Base-by-base conservation (phyloP, 2,113 vertebrate species). In the Gobius niger region DNA sequence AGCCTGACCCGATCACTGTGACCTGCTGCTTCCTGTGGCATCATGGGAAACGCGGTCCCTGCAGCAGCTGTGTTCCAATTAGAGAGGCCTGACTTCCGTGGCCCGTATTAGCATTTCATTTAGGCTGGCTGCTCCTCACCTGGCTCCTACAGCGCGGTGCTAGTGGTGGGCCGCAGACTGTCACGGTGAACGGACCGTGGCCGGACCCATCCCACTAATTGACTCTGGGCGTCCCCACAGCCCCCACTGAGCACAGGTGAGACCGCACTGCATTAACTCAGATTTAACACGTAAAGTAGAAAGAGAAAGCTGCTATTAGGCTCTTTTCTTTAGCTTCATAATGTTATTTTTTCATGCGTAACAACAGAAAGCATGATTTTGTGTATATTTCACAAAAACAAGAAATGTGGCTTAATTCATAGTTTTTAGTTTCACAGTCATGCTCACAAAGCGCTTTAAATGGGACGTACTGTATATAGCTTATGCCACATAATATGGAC, bases 1-100 rank as follows among this genome's bases (percentile, higher is more conserved):
- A 75, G 56, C 76, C 78, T 84, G 86, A 84, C 87, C 88, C 70
- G 81, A 87, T 90, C 77, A 47, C 78, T 7, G n/a, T 86, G 86
- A 89, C 90, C 82, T 70, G 57, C 82, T 70, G 82, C 51, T 80
- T 84, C 81, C 78, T 78, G 76, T 73, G 74, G 76, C 89, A 87
- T 87, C 78, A 14, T 52, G 68, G 87, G 81, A 83, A 79, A 67
- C 82, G 73, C 14, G 61, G 91, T 94, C 92, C 93, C 93, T 67
- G 88, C 90, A 93, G 93, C 93, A 93, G 92, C 92, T 93, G 92
- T 91, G 91, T 88, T 91, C 92, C 93, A 94, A 92, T 94, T 94
- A 94, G 90, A 93, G 89, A 91, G 89, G 81, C 89, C 86, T 90
- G 92, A 94, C 91, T 91, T 91, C 70, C 77, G 87, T 90, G 91